Conservation (phyloP, 1,140 invertebrate species). For the Neoseiulus cucumeris region DNA sequence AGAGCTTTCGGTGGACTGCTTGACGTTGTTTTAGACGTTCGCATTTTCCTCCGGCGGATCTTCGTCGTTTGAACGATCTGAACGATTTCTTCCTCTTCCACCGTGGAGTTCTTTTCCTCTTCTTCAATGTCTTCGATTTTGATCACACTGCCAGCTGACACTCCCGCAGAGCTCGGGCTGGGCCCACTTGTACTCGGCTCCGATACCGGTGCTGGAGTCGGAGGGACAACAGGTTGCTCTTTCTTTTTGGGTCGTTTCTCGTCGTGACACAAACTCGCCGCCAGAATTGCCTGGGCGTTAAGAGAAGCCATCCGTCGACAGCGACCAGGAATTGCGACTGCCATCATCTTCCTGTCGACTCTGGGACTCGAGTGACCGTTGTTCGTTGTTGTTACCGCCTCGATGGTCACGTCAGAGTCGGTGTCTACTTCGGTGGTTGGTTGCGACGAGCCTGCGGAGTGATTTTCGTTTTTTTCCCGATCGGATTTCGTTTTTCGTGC, state of each 20-base stretch:
- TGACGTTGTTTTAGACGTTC: neutral
- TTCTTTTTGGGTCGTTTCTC: slow-evolving; percentile 15
- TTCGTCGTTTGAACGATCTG: slow-evolving; percentile 7
- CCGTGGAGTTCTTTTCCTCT: neutral
- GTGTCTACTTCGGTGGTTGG: slow-evolving; percentile 4
- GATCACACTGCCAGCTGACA: neutral
- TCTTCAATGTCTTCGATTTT: slow-evolving; percentile 9
- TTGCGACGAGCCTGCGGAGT: neutral
- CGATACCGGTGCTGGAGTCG: neutral
- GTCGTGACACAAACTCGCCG: slow-evolving; percentile 61
- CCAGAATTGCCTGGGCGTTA: slow-evolving; percentile 74
- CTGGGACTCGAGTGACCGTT: slow-evolving; percentile 2
- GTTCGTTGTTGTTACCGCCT: slow-evolving; percentile 3
- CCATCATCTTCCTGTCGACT: slow-evolving; percentile 16
- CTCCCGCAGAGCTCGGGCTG: neutral
- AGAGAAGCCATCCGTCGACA: slow-evolving; percentile 75
- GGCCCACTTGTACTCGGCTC: neutral
- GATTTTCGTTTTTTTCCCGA: too few relatives aligned
- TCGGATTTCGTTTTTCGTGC: too few relatives aligned
- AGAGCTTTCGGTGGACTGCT: neutral
- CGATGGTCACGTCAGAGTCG: neutral
- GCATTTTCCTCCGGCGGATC: neutral
- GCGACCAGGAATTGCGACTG: slow-evolving; percentile 26
- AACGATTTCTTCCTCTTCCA: slow-evolving; percentile 9
- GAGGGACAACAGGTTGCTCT: neutral